These are phyloP conservation scores for Alcedo atthis DNA, from an alignment of 2,797 vertebrate species.

Conservation along the genomic window DNA sequence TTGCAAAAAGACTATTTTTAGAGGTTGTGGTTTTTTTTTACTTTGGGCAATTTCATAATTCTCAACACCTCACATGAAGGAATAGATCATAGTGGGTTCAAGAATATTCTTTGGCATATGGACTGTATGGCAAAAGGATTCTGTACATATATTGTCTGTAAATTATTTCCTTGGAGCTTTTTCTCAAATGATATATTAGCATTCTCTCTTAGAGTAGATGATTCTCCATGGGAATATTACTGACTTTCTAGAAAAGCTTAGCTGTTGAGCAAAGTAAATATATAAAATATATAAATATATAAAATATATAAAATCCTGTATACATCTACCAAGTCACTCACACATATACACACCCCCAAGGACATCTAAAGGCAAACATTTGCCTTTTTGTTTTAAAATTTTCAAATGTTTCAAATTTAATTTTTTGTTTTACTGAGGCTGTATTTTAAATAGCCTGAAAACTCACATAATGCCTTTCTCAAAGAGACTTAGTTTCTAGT, in stretches of 20 bases:
- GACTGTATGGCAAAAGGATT: background rate
- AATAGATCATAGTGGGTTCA: background rate
- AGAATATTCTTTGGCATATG: background rate
- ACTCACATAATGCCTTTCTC: background rate
- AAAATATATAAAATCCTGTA: background rate
- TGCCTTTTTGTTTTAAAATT: too few species aligned
- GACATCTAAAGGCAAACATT: slow-evolving; percentile 38
- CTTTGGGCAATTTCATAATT: background rate
- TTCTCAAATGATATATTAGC: background rate
- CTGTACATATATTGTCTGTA: background rate
- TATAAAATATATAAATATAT: background rate
- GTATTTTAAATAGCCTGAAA: background rate
- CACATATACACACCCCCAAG: background rate
- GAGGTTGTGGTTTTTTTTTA: rapidly evolving
- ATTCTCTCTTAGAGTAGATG: background rate
- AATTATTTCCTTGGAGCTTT: background rate
- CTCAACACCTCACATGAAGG: background rate
- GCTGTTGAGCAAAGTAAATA: background rate
- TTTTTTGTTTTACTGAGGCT: background rate
- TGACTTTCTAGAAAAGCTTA: background rate
- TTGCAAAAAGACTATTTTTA: background rate
- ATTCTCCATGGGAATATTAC: background rate
- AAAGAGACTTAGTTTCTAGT: background rate
- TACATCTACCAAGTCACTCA: background rate
- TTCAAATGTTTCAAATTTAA: too few species aligned